Evolutionary conservation across 1,140 invertebrate genomes (phyloP).

Genomic region (Drosophila bipectinata): DNA sequence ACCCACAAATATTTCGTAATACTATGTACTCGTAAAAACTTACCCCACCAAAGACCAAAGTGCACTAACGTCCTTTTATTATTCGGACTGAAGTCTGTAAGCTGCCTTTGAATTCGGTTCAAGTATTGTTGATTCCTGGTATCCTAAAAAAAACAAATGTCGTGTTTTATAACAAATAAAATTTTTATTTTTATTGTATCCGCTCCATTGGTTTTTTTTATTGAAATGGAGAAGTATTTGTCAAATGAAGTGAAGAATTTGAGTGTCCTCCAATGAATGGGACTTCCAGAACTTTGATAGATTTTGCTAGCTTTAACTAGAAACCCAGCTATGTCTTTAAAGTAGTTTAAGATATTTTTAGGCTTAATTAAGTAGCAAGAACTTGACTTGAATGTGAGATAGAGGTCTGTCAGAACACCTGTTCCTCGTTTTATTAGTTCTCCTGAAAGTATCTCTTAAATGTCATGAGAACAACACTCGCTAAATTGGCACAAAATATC

Average conservation of each 20-base stretch:
- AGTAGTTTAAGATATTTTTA: too few species aligned
- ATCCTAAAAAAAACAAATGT: conserved; percentile 15
- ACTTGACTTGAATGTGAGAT: conserved; percentile 12
- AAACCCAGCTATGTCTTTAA: too few species aligned
- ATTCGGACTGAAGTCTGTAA: conserved; percentile 13
- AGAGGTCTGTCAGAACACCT: conserved; percentile 2
- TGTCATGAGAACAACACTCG: conserved; percentile 12
- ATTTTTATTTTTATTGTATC: conserved; percentile 48
- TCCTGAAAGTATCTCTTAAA: conserved; percentile 12
- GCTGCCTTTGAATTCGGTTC: neutral
- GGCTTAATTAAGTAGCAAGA: conserved; percentile 14
- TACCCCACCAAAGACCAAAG: conserved; percentile 38
- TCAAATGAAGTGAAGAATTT: conserved; percentile 33
- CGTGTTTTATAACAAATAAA: conserved; percentile 22
- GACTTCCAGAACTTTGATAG: neutral
- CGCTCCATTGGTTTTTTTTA: conserved; percentile 51
- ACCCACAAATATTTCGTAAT: conserved; percentile 60
- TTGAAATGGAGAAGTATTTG: conserved; percentile 25
- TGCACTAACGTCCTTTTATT: conserved; percentile 41
- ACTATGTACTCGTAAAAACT: conserved; percentile 67
- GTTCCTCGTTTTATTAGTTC: conserved; percentile 9
- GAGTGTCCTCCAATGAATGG: neutral
- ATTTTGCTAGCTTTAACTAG: neutral
- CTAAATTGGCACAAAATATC: conserved; percentile 33
- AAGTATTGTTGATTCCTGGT: neutral